Evolutionary conservation across 2,888 invertebrate species (phyloP), one percentile per base, ranked within the genome.

Genomic region (Xanthorhoe spadicearia): DNA sequence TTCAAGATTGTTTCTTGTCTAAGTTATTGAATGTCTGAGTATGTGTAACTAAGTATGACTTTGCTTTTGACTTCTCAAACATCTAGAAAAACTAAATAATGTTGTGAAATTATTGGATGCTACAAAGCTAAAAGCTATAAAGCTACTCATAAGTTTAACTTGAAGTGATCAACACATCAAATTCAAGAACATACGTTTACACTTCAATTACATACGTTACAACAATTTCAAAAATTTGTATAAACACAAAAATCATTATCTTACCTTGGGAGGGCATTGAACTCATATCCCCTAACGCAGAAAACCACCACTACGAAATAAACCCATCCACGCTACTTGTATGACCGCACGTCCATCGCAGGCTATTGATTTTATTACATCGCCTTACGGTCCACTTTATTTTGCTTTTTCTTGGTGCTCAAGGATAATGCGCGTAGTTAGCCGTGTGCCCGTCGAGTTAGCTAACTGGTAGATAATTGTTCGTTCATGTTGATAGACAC

Each of bases 341-440:
- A 7, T 28, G 10, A 60, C 54, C 59, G 28, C 17, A 55, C 54
- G 54, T 1, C 50, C 17, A 61, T 48, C 17, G 2, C 8, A 51
- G 38, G 52, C 49, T 54, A 54, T 61, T 54, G 35, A 54, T 54
- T 49, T 49, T 54, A 61, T 61, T 55, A 54, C 61, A 10, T 35
- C 19, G 61, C 19, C 15, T 23, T 54, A 64, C 54, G 64, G 64
- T 59, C 59, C 32, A 59, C 43, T 54, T 52, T 54, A 32, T 32
- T 1, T 54, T 53, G 49, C 54, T 58, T 58, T 61, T 59, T 60
- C 48, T 35, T n/a, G 23, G 6, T 46, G 50, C 59, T 55, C 32
- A 0, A 17, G 59, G 59, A 43, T 64, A 64, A 64, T 60, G 64
- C 8, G 65, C 61, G 61, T 28, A 61, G 56, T 52, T 61, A 56